Evolutionary conservation across 2,113 vertebrate genomes (phyloP).

Genomic region (Sterna hirundo): DNA sequence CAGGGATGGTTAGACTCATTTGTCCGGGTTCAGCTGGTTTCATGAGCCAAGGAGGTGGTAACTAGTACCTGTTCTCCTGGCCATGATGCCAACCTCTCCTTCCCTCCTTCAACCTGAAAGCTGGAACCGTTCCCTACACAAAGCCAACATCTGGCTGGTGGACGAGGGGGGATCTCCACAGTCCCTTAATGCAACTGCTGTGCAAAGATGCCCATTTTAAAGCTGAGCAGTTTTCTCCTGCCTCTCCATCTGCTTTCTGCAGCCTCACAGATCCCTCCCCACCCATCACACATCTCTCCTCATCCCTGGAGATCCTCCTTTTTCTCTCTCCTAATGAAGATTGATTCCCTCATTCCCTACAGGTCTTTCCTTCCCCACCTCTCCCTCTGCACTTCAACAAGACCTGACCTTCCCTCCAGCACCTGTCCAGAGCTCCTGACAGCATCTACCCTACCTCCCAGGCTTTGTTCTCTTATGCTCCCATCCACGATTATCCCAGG

Average conservation of each 20-base stretch:
- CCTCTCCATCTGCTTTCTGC: not conserved
- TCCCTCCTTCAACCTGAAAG: not conserved
- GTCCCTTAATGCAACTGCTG: not conserved
- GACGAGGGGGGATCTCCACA: not conserved
- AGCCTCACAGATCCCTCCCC: not conserved
- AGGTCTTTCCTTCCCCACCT: not conserved
- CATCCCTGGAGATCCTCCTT: not conserved
- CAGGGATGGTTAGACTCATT: fast-evolving
- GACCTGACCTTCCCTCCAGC: not conserved
- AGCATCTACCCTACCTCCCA: not conserved
- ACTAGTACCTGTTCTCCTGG: not conserved
- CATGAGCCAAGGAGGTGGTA: not conserved
- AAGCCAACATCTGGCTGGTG: not conserved
- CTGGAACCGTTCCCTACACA: not conserved
- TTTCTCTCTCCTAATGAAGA: not conserved
- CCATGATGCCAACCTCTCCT: not conserved
- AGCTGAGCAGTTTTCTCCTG: not conserved
- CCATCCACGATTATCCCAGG: not conserved
- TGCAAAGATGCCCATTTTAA: not conserved
- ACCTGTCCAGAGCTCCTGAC: not conserved
- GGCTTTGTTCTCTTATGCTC: not conserved
- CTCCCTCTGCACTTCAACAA: not conserved
- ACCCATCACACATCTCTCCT: not conserved
- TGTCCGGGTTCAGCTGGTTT: not conserved
- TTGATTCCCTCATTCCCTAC: not conserved